Percentiles rank a stretch among this genome's conserved stretches.
Conservation (phyloP, 2,888 invertebrate species). For the Amphipoea oculea region DNA sequence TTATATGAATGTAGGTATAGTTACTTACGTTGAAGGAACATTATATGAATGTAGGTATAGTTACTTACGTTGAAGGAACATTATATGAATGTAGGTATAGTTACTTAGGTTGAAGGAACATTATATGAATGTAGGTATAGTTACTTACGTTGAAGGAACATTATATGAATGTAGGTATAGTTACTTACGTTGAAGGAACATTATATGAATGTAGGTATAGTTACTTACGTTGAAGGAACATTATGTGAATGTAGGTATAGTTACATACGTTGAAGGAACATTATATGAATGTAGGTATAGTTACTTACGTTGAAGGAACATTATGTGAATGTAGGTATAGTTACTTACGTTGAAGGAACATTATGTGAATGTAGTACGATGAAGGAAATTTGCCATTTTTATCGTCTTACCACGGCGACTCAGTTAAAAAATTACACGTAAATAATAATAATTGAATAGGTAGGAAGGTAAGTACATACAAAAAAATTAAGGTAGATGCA, state of each 20-base stretch:
- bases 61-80: not conserved
- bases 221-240: not conserved
- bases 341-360: not conserved
- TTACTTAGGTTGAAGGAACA: not conserved
- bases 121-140: slow-evolving; percentile 10
- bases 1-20: slow-evolving; percentile 10
- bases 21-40: not conserved
- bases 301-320: not conserved
- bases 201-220: slow-evolving; percentile 10
- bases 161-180: slow-evolving; percentile 10
- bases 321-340: slow-evolving; percentile 10
- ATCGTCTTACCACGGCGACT: not conserved
- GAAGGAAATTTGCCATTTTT: not conserved
- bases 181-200: not conserved
- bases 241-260: slow-evolving; percentile 10
- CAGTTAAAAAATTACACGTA: not conserved
- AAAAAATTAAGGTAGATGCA: too few species aligned
- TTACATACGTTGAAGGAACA: not conserved
- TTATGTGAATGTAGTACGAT: not conserved
- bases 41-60: slow-evolving; percentile 10
- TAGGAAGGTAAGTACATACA: too few species aligned
- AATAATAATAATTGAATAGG: not conserved
- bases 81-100: slow-evolving; percentile 10
- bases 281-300: slow-evolving; percentile 10
- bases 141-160: not conserved